These are phyloP conservation scores for Trachymyrmex cornetzi DNA, from an alignment of 1,140 invertebrate genomes.

Conservation along the genomic window DNA sequence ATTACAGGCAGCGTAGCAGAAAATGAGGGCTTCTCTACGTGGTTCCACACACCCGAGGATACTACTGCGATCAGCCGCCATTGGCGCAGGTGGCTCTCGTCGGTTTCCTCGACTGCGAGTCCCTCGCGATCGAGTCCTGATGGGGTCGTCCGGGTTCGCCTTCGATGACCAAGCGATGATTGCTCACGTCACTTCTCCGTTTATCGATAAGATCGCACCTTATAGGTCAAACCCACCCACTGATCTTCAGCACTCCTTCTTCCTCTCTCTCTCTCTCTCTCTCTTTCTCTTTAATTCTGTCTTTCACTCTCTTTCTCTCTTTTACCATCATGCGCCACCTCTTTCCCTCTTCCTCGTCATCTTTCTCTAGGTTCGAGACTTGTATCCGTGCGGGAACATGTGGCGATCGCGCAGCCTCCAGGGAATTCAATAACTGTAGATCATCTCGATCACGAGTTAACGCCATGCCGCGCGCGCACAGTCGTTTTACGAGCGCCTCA, in stretches of 20 bases:
- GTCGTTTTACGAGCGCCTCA: conserved; percentile 63
- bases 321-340: conserved; percentile 30
- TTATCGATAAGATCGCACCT: conserved; percentile 79
- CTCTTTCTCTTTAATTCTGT: conserved; percentile 56
- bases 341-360: conserved; percentile 61
- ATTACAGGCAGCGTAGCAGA: conserved; percentile 80
- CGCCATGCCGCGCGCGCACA: conserved; percentile 57
- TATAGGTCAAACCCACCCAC: conserved; percentile 64
- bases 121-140: conserved; percentile 68
- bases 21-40: conserved; percentile 77
- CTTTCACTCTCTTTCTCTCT: conserved; percentile 44
- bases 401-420: conserved; percentile 74
- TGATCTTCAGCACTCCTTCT: conserved; percentile 25
- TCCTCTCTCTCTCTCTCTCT: conserved; percentile 43
- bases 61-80: conserved; percentile 34
- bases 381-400: conserved; percentile 62
- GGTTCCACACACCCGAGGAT: conserved; percentile 65
- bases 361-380: conserved; percentile 36
- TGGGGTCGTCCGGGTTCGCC: conserved; percentile 66
- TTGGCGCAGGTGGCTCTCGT: conserved; percentile 54
- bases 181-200: conserved; percentile 76
- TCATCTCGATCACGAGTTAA: conserved; percentile 78
- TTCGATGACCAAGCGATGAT: conserved; percentile 74
- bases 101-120: conserved; percentile 55
- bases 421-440: conserved; percentile 82